Conservation (phyloP, 1,140 invertebrate genomes). For the Telenomus remus region DNA sequence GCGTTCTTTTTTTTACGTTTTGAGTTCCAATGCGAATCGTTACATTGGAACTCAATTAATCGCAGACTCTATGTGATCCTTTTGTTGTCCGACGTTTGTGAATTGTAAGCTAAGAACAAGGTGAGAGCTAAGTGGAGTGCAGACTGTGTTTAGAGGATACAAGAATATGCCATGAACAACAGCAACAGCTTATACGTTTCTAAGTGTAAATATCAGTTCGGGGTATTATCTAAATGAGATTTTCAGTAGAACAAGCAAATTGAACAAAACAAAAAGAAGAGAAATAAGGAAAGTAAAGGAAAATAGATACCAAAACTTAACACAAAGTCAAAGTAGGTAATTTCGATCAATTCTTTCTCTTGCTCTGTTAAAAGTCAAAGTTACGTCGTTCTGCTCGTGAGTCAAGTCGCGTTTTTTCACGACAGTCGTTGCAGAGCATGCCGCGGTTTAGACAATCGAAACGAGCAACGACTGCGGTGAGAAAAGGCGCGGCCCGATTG, state of each 20-base stretch:
- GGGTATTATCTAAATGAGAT: not conserved
- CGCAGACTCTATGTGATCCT: constrained; percentile 32
- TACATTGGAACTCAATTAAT: constrained; percentile 41
- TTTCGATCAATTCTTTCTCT: constrained; percentile 38
- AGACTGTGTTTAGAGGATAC: constrained; percentile 77
- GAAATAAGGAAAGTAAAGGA: not conserved
- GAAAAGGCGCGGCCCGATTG: constrained; percentile 29
- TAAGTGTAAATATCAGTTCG: constrained; percentile 10
- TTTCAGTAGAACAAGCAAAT: not conserved
- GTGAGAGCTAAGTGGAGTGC: constrained; percentile 76
- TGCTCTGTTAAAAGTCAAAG: constrained; percentile 42
- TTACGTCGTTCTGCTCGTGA: constrained; percentile 50
- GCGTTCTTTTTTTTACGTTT: constrained; percentile 31
- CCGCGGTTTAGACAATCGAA: not conserved
- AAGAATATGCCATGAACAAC: constrained; percentile 70
- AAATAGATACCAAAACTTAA: not conserved
- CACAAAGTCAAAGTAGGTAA: constrained; percentile 27
- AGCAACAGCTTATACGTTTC: constrained; percentile 34
- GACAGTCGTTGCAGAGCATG: constrained; percentile 22
- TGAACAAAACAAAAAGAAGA: not conserved
- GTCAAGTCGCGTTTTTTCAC: constrained; percentile 34
- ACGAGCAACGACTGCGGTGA: constrained; percentile 26
- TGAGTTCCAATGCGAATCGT: constrained; percentile 63
- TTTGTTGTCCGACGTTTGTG: constrained; percentile 44
- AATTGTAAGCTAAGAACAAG: constrained; percentile 72